A percentile compares a stretch with the other conserved stretches of the same genome.
phyloP scores from a whole-genome alignment of 2,113 vertebrate species.

The Centrocercus urophasianus region DNA sequence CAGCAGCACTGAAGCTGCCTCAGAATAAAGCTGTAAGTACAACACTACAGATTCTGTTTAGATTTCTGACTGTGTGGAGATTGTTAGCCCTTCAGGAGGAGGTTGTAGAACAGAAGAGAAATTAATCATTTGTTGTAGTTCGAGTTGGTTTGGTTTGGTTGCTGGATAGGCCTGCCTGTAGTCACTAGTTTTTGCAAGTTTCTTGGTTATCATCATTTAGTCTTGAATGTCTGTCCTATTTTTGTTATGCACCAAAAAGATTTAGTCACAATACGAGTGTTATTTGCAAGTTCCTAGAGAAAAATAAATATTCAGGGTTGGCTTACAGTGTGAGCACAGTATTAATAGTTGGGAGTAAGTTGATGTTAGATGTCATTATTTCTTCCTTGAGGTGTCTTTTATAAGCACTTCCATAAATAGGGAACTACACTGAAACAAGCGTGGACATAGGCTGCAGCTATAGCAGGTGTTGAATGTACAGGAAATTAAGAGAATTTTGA shows the following conservation, averaged over 20 bases:
- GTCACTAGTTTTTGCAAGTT: background rate
- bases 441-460: background rate
- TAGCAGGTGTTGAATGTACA: background rate
- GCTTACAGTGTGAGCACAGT: background rate
- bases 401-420: background rate
- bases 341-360: constrained; percentile 1
- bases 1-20: background rate
- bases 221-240: background rate
- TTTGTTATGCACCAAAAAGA: background rate
- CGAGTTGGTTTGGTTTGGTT: background rate
- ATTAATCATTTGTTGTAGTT: background rate
- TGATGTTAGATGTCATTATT: background rate
- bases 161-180: background rate
- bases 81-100: background rate
- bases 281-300: background rate
- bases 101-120: background rate
- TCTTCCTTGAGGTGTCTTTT: background rate
- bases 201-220: background rate
- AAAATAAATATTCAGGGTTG: background rate
- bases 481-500: constrained; percentile 28
- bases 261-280: background rate
- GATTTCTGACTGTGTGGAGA: background rate
- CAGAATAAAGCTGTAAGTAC: background rate
- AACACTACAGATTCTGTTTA: background rate
- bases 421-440: background rate